Conservation (phyloP, 2,113 vertebrate species). For the Dermatemys mawii region DNA sequence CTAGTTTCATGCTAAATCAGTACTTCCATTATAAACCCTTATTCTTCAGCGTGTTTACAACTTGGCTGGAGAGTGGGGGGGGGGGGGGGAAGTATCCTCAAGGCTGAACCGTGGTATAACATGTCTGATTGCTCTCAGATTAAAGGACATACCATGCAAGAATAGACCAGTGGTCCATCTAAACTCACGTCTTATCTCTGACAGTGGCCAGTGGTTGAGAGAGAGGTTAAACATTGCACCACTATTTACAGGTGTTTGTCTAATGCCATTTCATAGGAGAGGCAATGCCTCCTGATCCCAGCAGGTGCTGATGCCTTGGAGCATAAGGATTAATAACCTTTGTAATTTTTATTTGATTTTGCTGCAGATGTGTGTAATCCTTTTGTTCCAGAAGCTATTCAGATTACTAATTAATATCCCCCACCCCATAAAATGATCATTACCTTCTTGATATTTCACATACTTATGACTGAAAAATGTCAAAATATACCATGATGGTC, state of each 20-base stretch:
- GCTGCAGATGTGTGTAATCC: background rate
- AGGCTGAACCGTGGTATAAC: rapidly evolving
- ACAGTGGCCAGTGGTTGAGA: too few species aligned
- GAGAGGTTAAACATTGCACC: background rate
- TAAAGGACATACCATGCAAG: background rate
- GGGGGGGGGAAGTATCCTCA: background rate
- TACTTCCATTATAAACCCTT: background rate
- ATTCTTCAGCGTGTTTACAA: background rate
- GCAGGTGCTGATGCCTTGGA: background rate
- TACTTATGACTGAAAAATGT: background rate
- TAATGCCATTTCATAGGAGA: background rate
- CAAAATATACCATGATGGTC: background rate
- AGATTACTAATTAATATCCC: background rate
- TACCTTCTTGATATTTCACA: background rate
- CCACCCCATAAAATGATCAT: background rate
- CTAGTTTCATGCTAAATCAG: background rate
- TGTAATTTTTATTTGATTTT: background rate
- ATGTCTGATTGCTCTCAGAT: rapidly evolving
- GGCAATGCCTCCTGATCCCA: background rate
- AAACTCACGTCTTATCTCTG: background rate
- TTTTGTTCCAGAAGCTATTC: background rate
- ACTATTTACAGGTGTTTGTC: rapidly evolving
- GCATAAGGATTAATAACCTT: rapidly evolving
- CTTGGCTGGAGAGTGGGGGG: background rate
- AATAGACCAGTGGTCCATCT: background rate